Evolutionary conservation across 2,888 invertebrate species (phyloP).

Genomic region (Cephus pygmeus): DNA sequence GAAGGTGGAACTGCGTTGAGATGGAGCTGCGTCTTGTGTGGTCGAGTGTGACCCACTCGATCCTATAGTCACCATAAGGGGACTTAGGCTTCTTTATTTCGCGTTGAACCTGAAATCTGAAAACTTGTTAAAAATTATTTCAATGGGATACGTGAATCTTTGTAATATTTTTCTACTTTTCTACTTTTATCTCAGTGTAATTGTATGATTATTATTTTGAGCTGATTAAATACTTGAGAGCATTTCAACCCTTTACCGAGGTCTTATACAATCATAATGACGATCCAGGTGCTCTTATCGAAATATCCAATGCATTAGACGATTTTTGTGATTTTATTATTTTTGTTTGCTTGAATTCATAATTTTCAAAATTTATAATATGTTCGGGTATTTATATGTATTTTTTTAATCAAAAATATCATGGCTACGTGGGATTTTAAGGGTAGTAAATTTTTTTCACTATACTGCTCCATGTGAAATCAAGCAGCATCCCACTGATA

Average conservation of each 20-base stretch:
- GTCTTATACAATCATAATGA: too few relatives aligned
- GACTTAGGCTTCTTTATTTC: background rate
- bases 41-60: background rate
- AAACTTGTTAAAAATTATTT: background rate
- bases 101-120: background rate
- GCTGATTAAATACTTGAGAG: background rate
- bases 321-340: too few relatives aligned
- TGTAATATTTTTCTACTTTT: conserved; percentile 12
- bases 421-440: background rate
- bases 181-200: conserved; percentile 9
- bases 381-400: background rate
- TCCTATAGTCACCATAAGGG: background rate
- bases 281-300: too few relatives aligned
- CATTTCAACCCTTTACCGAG: too few relatives aligned
- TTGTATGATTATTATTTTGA: background rate
- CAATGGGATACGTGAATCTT: background rate
- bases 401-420: background rate
- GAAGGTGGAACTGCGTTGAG: background rate
- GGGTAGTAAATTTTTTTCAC: background rate
- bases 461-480: background rate
- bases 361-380: background rate
- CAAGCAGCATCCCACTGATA: background rate
- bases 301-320: too few relatives aligned
- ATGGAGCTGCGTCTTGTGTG: background rate
- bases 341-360: background rate